Evolutionary conservation across 2,797 vertebrate species (phyloP).

Genomic region (Microctenopoma lineatum): DNA sequence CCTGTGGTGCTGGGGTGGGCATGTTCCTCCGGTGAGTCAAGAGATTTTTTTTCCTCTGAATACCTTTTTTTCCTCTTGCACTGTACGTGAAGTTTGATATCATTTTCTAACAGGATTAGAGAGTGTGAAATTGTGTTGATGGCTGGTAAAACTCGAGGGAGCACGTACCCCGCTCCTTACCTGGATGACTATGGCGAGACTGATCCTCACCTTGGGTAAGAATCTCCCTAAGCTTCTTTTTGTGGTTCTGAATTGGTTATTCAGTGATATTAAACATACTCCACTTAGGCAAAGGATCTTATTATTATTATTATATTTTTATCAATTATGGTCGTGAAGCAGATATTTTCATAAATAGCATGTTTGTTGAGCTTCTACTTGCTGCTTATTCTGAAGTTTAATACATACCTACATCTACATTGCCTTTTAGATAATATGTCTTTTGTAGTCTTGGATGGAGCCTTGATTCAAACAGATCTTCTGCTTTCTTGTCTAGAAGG

Average conservation of each 20-base stretch:
- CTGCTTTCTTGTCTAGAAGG: constrained; percentile 79
- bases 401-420: too few relatives aligned
- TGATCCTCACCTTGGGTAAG: constrained; percentile 94
- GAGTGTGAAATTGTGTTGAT: constrained; percentile 96
- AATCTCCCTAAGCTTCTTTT: not conserved
- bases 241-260: not conserved
- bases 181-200: constrained; percentile 99
- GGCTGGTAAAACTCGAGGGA: constrained; percentile 94
- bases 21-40: constrained; percentile 94
- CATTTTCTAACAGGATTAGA: constrained; percentile 86
- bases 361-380: too few relatives aligned
- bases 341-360: not conserved
- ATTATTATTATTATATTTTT: too few relatives aligned
- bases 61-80: not conserved
- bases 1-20: constrained; percentile 95
- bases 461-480: not conserved
- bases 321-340: not conserved
- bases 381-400: too few relatives aligned
- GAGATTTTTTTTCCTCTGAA: not conserved
- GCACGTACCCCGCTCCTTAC: constrained; percentile 94
- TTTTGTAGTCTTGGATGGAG: not conserved
- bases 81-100: not conserved
- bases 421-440: too few relatives aligned
- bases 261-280: too few relatives aligned
- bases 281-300: too few relatives aligned